A percentile compares a stretch with the other conserved stretches of the same genome.
These are phyloP conservation scores for Cotesia typhae DNA, from an alignment of 1,140 invertebrate genomes.

Conservation along the genomic window DNA sequence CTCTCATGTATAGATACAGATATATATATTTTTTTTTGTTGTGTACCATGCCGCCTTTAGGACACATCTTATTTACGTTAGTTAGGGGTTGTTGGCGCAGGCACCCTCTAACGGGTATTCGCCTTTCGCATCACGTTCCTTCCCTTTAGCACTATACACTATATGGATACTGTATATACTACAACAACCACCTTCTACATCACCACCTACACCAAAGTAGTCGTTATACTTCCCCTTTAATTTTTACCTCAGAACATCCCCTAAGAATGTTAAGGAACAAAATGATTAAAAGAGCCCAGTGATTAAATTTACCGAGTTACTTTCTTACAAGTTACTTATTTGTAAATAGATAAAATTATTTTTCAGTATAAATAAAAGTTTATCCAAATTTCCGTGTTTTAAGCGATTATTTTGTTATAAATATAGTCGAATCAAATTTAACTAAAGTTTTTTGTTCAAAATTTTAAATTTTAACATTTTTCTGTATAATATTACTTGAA, in stretches of 20 bases:
- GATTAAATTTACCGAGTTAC: neutral
- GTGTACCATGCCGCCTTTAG: slow-evolving; percentile 30
- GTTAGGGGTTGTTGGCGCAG: slow-evolving; percentile 64
- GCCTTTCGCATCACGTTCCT: slow-evolving; percentile 38
- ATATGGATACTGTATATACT: too few relatives aligned
- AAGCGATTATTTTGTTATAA: too few relatives aligned
- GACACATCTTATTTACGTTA: slow-evolving; percentile 65
- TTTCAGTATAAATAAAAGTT: neutral
- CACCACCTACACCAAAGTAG: neutral
- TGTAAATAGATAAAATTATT: neutral
- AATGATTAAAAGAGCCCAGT: too few relatives aligned
- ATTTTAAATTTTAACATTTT: too few relatives aligned
- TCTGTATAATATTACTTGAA: too few relatives aligned
- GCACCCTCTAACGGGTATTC: slow-evolving; percentile 51
- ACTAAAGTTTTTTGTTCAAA: too few relatives aligned
- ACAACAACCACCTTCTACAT: too few relatives aligned
- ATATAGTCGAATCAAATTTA: too few relatives aligned
- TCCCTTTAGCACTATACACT: neutral
- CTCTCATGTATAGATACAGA: neutral
- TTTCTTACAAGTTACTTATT: neutral
- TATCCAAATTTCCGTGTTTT: too few relatives aligned
- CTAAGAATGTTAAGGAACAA: too few relatives aligned
- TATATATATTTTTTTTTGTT: neutral
- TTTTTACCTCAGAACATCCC: slow-evolving; percentile 3
- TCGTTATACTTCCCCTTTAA: neutral